A percentile compares a stretch with the other conserved stretches of the same genome.
phyloP scores from a whole-genome alignment of 2,113 vertebrate genomes.

The Atrichornis clamosus region DNA sequence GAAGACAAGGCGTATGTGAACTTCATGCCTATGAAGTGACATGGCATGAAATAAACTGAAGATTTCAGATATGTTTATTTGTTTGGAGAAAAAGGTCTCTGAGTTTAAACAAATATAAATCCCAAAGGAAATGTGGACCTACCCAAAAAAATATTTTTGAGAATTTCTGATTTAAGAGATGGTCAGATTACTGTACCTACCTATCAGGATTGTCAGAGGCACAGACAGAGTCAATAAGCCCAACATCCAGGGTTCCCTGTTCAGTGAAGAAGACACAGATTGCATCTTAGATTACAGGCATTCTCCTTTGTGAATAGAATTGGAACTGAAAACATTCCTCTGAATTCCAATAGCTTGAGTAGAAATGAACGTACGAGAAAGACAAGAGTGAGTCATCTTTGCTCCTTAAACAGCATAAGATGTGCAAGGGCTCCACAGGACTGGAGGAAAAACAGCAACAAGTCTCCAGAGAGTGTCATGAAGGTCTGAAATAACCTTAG shows the following conservation, averaged over 20 bases:
- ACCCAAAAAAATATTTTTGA: not conserved
- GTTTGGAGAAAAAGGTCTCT: not conserved
- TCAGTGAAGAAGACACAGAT: not conserved
- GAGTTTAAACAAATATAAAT: not conserved
- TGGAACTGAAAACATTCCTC: not conserved
- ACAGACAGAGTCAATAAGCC: slow-evolving; percentile 90
- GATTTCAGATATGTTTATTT: not conserved
- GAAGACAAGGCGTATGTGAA: not conserved
- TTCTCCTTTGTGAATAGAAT: not conserved
- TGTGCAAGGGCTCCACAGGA: not conserved
- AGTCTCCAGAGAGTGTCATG: not conserved
- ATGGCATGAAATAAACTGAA: not conserved
- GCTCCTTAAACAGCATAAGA: not conserved
- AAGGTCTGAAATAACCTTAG: not conserved
- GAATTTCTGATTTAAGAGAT: not conserved
- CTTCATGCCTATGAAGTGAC: not conserved
- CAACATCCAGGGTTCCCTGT: slow-evolving; percentile 90
- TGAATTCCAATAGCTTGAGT: not conserved
- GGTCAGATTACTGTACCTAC: slow-evolving; percentile 57
- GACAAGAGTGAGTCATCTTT: not conserved
- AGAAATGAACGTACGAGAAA: not conserved
- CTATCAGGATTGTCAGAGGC: slow-evolving; percentile 92
- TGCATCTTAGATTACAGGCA: not conserved
- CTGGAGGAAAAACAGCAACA: not conserved
- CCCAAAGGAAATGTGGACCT: not conserved